Evolutionary conservation across 1,140 invertebrate species (phyloP), one percentile per base, ranked within the genome.

Genomic region (Aphelinus certus): DNA sequence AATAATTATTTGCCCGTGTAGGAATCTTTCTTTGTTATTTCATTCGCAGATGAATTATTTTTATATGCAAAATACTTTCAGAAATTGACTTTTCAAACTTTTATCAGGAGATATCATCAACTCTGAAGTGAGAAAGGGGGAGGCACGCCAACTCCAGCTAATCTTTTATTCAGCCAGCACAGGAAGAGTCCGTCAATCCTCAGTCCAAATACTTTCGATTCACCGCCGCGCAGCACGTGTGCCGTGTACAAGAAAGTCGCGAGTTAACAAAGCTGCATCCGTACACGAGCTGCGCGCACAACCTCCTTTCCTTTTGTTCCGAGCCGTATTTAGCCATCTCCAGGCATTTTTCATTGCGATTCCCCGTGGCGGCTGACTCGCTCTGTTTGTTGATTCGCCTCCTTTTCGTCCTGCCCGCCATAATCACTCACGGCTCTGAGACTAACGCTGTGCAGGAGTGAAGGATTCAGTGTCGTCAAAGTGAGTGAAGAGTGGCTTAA

Each of bases 301-400:
- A 51, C 61, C 70, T 72, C 70, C 61, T 72, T 65, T 72, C 62
- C 70, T 62, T 72, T 72, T 72, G 49, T 72, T 49, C 55, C 62
- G 43, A 47, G 10, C 53, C 61, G 64, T 71, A 71, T 71, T 64
- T 64, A 64, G 53, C 55, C 67, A 60, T 58, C 55, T 26, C 26
- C 10, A n/a, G 45, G 53, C 26, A 72, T 72, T 65, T 71, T 72
- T 56, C 51, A 71, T 71, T 64, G 61, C 57, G 56, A 71, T 71
- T 71, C 26, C 42, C 26, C 65, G 65, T 46, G 42, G 26, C 42
- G 60, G 26, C 26, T 26, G 26, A 26, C 26, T 26, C 26, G 26
- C 26, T 26, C 26, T 26, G 26, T 26, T 26, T 26, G 26, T 26
- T 26, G 26, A 26, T 26, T 26, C 26, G 26, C 26, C 58, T 51